phyloP scores from a whole-genome alignment of 2,797 vertebrate genomes.

The Tragelaphus oryx region DNA sequence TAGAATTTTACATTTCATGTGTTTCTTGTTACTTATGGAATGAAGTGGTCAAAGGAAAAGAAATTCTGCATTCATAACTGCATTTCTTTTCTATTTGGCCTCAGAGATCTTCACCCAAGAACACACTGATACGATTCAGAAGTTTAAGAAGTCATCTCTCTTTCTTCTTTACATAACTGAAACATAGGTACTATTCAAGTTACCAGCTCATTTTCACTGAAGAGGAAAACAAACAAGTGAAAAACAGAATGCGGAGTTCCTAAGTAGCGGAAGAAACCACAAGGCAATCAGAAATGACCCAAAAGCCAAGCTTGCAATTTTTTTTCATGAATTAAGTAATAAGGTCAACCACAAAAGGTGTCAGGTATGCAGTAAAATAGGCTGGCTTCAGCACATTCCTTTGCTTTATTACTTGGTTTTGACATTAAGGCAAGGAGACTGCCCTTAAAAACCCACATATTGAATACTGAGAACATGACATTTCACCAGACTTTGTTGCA shows the following conservation, averaged over 20 bases:
- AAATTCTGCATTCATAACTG: background rate
- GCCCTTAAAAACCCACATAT: background rate
- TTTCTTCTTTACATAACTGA: constrained; percentile 8
- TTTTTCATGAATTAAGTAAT: background rate
- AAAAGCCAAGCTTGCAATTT: background rate
- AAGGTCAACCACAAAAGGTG: constrained; percentile 11
- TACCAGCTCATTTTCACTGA: background rate
- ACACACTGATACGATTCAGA: background rate
- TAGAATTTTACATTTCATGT: background rate
- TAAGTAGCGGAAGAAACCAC: background rate
- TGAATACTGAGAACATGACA: background rate
- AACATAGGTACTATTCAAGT: background rate
- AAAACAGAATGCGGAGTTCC: background rate
- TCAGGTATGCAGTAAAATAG: background rate
- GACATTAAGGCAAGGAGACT: background rate
- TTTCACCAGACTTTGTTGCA: background rate
- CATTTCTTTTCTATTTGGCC: background rate
- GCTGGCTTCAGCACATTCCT: background rate
- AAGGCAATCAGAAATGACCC: background rate
- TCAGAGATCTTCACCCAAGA: background rate
- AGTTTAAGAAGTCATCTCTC: background rate
- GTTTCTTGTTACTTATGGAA: constrained; percentile 14
- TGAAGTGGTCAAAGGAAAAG: background rate
- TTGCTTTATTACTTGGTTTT: background rate
- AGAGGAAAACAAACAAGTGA: constrained; percentile 19